Percentiles rank a stretch among this genome's conserved stretches.
phyloP scores from a whole-genome alignment of 2,888 invertebrate genomes.

The Sinopyrophorus schimmeli region DNA sequence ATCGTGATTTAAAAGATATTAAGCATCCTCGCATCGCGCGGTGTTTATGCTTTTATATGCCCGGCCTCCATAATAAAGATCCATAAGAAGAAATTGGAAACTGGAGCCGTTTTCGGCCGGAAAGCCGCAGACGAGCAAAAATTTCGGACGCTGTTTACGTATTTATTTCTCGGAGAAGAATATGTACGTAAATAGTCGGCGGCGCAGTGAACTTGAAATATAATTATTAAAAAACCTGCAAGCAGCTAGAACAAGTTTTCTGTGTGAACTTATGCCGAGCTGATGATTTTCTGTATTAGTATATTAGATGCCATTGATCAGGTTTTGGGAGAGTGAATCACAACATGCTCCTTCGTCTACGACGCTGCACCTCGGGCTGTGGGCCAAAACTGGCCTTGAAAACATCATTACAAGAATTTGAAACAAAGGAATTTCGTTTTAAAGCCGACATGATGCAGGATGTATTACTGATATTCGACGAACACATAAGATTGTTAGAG shows the following conservation, averaged over 20 bases:
- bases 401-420: constrained; percentile 44
- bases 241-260: constrained; percentile 27
- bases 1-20: constrained; percentile 48
- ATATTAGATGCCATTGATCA: constrained; percentile 33
- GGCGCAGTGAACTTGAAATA: constrained; percentile 28
- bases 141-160: constrained; percentile 7
- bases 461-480: too few species aligned
- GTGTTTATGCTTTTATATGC: constrained; percentile 38
- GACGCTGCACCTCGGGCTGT: constrained; percentile 44
- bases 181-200: too few species aligned
- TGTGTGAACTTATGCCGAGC: constrained; percentile 19
- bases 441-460: constrained; percentile 2
- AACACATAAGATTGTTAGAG: too few species aligned
- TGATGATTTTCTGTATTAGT: constrained; percentile 20
- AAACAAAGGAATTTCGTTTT: constrained; percentile 41
- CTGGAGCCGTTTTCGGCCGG: too few species aligned
- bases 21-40: constrained; percentile 42
- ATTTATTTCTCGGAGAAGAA: not conserved
- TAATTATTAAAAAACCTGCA: constrained; percentile 25
- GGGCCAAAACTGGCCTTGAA: constrained; percentile 53
- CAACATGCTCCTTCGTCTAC: constrained; percentile 27
- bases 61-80: constrained; percentile 19
- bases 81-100: too few species aligned
- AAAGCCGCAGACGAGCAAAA: too few species aligned
- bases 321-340: constrained; percentile 33